Evolutionary conservation across 1,140 invertebrate species (phyloP).

Genomic region (Drosophila orena): DNA sequence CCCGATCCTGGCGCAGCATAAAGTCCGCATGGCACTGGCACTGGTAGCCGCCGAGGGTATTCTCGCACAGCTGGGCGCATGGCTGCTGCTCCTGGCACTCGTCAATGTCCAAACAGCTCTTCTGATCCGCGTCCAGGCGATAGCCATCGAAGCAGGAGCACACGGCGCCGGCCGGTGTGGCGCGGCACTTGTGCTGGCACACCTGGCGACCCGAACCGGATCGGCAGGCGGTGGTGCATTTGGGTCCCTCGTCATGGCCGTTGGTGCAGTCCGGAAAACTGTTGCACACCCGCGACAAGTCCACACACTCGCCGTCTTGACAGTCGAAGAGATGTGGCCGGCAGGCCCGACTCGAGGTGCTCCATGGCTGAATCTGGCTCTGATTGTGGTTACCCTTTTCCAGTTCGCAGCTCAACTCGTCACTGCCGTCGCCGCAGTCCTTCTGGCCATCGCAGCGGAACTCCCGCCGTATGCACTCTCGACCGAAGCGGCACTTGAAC

Average conservation of each 20-base stretch:
- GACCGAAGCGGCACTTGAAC: constrained; percentile 86
- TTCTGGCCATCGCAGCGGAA: constrained; percentile 89
- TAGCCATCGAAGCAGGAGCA: constrained; percentile 93
- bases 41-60: constrained; percentile 89
- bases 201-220: constrained; percentile 37
- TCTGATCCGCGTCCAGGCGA: constrained; percentile 86
- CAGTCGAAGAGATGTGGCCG: constrained; percentile 81
- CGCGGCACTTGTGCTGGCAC: constrained; percentile 85
- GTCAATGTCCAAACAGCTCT: constrained; percentile 88
- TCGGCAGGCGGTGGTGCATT: constrained; percentile 65
- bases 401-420: constrained; percentile 87
- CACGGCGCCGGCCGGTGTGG: constrained; percentile 82
- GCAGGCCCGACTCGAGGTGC: constrained; percentile 39
- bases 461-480: constrained; percentile 86
- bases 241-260: constrained; percentile 72
- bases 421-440: constrained; percentile 89
- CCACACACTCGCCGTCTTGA: constrained; percentile 86
- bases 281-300: constrained; percentile 87
- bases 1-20: constrained; percentile 87
- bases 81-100: constrained; percentile 89
- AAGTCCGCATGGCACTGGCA: constrained; percentile 91
- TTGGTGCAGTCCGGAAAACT: constrained; percentile 87
- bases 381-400: constrained; percentile 19
- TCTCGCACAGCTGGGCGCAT: constrained; percentile 93
- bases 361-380: constrained; percentile 8